Base-by-base conservation (phyloP, 2,888 invertebrate species). In the Eurois occulta region DNA sequence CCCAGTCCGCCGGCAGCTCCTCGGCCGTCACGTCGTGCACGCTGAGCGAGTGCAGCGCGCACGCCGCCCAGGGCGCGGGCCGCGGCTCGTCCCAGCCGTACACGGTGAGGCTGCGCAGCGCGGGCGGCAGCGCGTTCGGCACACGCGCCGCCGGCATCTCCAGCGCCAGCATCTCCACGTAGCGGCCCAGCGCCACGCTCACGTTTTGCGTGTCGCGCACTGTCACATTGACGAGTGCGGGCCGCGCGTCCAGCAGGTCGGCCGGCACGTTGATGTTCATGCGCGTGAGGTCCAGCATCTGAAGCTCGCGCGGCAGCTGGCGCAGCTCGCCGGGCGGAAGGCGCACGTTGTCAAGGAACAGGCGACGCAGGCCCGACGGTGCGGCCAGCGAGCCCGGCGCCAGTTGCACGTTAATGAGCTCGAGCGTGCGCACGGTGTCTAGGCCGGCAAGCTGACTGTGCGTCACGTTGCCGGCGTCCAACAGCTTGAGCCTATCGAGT, bases 331-430 rank as follows among this genome's bases (percentile, higher is more conserved):
- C 85, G 66, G 60, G 64, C 46, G 58, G 55, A 60, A 73, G 74
- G 69, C 41, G 62, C 68, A 80, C 77, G 35, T 1, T 0, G 72
- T 75, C 72, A 58, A 86, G 68, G 35, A 64, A 16, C 75, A 74
- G 69, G 24, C 55, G 46, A 24, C 32, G 72, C 70, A 87, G 67
- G 55, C 64, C 35, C 21, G 18, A 21, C 35, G 13, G 93, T 90
- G 98, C 69, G 35, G 18, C 98, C 98, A 98, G 90, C 98, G 97
- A 21, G 62, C 18, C 35, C 24, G 71, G 66, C 35, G 66, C 69
- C 58, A 87, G 77, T 35, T 13, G 5, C 18, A 58, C 60, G 21
- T 8, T 0, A 6, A 5, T 11, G 65, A 81, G 60, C 48, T 68
- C 52, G 21, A 86, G 82, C 43, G 62, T 28, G 35, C 21, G 62